phyloP scores from a whole-genome alignment of 2,113 vertebrate species.

The Sceloporus tristichus region DNA sequence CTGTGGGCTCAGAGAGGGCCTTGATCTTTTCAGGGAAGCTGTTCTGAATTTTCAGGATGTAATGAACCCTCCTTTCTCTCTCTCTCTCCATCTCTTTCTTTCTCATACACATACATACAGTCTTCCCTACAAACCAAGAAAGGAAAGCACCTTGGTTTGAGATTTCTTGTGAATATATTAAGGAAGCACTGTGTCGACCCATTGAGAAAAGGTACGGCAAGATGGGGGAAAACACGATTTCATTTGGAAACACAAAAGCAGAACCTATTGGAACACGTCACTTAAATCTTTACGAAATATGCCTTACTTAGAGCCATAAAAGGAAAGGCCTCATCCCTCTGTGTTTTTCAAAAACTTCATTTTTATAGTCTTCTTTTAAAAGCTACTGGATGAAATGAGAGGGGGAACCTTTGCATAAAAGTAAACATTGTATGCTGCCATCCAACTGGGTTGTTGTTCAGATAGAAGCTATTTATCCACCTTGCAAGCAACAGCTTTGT shows the following conservation, averaged over 20 bases:
- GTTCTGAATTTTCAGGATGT: constrained; percentile 43
- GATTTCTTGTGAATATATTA: not conserved
- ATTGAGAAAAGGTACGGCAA: no score
- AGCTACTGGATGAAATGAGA: not conserved
- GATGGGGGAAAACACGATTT: not conserved
- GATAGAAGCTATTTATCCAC: not conserved
- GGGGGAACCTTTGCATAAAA: not conserved
- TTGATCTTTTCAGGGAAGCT: constrained; percentile 43
- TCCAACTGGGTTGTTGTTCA: not conserved
- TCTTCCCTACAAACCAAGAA: not conserved
- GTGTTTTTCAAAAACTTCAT: not conserved
- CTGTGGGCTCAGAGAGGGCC: constrained; percentile 9
- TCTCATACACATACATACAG: not conserved
- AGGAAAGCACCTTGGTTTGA: not conserved
- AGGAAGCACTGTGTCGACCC: not conserved
- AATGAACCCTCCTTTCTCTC: not conserved
- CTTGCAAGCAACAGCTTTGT: not conserved
- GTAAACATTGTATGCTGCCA: not conserved
- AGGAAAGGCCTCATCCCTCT: not conserved
- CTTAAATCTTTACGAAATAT: not conserved
- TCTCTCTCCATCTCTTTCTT: not conserved
- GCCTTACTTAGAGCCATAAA: not conserved
- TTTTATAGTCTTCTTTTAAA: not conserved
- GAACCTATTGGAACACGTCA: not conserved
- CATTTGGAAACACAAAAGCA: not conserved